Evolutionary conservation across 2,797 vertebrate genomes (phyloP), one percentile per base, ranked within the genome.

Genomic region (Artibeus jamaicensis): DNA sequence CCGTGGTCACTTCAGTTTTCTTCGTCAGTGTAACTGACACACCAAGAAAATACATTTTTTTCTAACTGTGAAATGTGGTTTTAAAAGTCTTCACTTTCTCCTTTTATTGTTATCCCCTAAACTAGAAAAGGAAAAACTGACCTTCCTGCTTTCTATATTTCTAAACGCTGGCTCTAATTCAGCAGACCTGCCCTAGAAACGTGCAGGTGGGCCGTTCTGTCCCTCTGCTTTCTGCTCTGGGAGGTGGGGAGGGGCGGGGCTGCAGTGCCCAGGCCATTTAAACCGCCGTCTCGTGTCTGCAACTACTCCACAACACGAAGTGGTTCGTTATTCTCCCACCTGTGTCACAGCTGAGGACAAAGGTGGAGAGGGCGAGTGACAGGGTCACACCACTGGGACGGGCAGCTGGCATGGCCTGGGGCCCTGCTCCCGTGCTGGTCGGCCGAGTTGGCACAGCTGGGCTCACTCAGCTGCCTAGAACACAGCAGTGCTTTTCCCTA

Each of bases 241-340:
- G 18, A 74, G 4, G 53, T 9, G 9, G 1, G 22, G 55, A 8
- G 9, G 9, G 55, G 55, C 55, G 55, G 55, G 55, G 55, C 55
- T 26, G 22, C 55, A 24, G 22, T 53, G 65, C 73, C 92, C 34
- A 46, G 37, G 48, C 39, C 4, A 12, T 14, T 39, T 32, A 18
- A 62, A 59, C 65, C 12, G 34, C 46, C 53, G 18, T 29, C 70
- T 83, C 48, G 48, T 15, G 10, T 37, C 48, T 9, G 16, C 6
- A 46, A 0, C 34, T 19, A 2, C 32, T 4, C 6, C 14, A 2
- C 8, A 37, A 2, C 29, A 42, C 2, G 26, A 29, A 37, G 24
- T 15, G 16, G n/a, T 29, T 15, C 19, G 0, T 57, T 5, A 9
- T 14, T 15, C 83, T 39, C n/a, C 10, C 11, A 0, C 21, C 50